Evolutionary conservation across 30 jellyfish, hydroid and myxozoan species (phyloP).

Genomic region (Pelagia noctiluca): DNA sequence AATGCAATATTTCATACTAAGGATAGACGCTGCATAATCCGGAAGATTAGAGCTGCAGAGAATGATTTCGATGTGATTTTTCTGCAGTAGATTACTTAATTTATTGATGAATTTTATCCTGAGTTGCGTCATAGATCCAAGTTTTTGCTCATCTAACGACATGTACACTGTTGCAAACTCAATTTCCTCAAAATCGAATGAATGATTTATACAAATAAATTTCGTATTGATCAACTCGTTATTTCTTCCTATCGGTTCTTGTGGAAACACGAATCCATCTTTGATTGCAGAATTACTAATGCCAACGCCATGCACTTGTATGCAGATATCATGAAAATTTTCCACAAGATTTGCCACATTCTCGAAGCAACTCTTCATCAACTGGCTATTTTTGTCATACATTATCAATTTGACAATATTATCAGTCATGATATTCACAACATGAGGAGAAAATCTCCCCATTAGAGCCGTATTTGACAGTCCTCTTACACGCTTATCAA

Average conservation of each 20-base stretch:
- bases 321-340: slow-evolving; percentile 41
- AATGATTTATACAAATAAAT: slow-evolving; percentile 19
- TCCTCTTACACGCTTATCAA: neutral
- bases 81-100: neutral
- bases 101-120: neutral
- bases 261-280: slow-evolving; percentile 35
- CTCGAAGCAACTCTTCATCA: neutral
- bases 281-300: slow-evolving; percentile 13
- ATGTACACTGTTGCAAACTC: slow-evolving; percentile 15
- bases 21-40: slow-evolving; percentile 17
- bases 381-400: neutral
- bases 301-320: slow-evolving; percentile 25
- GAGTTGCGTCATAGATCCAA: neutral
- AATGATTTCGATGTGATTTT: neutral
- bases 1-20: neutral
- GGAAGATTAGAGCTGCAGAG: slow-evolving; percentile 29
- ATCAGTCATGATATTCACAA: slow-evolving; percentile 14
- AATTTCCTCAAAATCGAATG: slow-evolving; percentile 2
- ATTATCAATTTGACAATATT: neutral
- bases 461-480: slow-evolving; percentile 25
- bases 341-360: slow-evolving; percentile 29
- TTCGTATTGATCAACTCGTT: neutral
- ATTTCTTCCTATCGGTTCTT: neutral
- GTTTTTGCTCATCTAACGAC: neutral
- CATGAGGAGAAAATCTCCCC: slow-evolving; percentile 40